phyloP scores from a whole-genome alignment of 2,888 invertebrate species.

The Mythimna ferrago region DNA sequence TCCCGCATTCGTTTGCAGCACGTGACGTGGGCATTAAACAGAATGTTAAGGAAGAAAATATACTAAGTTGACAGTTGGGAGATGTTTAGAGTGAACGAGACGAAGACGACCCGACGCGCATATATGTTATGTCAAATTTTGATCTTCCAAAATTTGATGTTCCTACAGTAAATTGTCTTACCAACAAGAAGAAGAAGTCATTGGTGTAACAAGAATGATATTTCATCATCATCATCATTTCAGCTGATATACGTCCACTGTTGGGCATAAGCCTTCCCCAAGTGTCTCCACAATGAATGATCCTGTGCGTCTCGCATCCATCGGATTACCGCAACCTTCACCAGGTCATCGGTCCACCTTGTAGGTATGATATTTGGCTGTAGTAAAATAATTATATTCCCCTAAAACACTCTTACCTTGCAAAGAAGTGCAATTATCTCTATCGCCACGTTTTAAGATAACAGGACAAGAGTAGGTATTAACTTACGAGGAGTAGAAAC shows the following conservation, averaged over 20 bases:
- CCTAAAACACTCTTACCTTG: background rate
- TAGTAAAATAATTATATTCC: background rate
- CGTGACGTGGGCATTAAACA: slow-evolving; percentile 78
- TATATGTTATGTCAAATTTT: background rate
- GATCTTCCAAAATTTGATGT: background rate
- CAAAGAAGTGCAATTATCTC: background rate
- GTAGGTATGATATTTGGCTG: background rate
- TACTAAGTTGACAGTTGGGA: slow-evolving; percentile 57
- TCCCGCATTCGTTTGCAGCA: slow-evolving; percentile 80
- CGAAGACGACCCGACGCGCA: slow-evolving; percentile 58
- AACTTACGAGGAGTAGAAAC: background rate
- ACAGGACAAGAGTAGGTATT: background rate
- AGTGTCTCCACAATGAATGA: too few species aligned
- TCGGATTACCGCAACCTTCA: too few species aligned
- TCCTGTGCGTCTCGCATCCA: too few species aligned
- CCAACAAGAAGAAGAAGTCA: background rate
- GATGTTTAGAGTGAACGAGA: slow-evolving; percentile 30
- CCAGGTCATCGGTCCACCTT: too few species aligned
- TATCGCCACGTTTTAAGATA: background rate
- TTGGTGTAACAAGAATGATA: background rate
- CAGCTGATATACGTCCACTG: too few species aligned
- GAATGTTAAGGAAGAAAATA: slow-evolving; percentile 31
- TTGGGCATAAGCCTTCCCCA: too few species aligned
- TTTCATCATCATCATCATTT: background rate
- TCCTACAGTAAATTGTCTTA: background rate